Percentiles rank a stretch among this genome's conserved stretches.
Evolutionary conservation across 2,113 vertebrate genomes (phyloP).

Genomic region (Erythrolamprus reginae): DNA sequence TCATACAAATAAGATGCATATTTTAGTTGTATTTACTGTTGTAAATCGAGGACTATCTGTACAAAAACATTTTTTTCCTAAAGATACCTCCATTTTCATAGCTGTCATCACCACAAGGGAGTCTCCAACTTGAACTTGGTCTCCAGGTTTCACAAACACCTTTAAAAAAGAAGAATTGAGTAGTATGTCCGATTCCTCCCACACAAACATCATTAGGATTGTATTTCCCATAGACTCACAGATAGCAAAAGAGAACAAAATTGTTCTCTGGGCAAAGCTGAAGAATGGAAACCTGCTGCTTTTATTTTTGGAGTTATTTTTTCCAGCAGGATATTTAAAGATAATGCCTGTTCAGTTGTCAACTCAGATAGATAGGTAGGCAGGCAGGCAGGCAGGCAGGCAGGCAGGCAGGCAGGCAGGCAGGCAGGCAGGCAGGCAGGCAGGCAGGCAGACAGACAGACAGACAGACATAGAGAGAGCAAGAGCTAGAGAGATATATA

Average conservation of each 20-base stretch:
- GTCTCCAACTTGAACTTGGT: conserved; percentile 83
- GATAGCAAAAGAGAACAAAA: conserved; percentile 1
- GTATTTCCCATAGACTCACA: background rate
- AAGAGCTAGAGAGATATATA: too few species aligned
- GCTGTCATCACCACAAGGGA: conserved; percentile 95
- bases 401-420: too few species aligned
- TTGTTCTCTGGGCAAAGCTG: background rate
- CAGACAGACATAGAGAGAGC: too few species aligned
- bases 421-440: too few species aligned
- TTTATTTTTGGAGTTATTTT: background rate
- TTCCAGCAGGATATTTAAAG: background rate
- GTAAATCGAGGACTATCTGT: background rate
- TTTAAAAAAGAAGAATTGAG: conserved; percentile 46
- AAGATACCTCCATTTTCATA: conserved; percentile 95
- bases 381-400: too few species aligned
- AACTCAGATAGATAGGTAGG: too few species aligned
- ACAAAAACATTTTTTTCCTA: background rate
- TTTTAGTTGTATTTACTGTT: background rate
- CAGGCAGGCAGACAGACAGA: too few species aligned
- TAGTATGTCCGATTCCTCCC: background rate
- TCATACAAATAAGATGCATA: background rate
- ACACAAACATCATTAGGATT: background rate
- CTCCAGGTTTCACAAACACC: conserved; percentile 91
- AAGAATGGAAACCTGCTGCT: conserved; percentile 13
- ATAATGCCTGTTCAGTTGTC: background rate